These are phyloP conservation scores for Pangasius djambal DNA, from an alignment of 2,797 vertebrate species.

Conservation along the genomic window DNA sequence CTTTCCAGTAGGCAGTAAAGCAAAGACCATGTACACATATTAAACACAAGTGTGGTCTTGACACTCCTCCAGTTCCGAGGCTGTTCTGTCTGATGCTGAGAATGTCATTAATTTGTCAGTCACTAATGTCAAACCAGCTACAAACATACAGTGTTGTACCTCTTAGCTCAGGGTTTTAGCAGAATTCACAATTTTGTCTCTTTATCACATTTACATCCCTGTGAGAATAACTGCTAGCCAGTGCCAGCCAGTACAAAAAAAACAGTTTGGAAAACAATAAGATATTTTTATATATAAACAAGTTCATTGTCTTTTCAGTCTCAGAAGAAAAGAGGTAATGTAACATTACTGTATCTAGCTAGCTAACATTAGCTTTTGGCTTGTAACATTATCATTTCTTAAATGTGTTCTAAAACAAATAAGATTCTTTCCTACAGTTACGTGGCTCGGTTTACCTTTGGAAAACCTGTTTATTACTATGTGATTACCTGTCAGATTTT, in stretches of 20 bases:
- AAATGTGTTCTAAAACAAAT: neutral
- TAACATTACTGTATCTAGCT: neutral
- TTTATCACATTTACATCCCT: neutral
- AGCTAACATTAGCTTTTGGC: neutral
- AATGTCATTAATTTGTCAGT: slow-evolving; percentile 25
- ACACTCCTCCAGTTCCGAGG: slow-evolving; percentile 8
- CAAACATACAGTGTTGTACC: neutral
- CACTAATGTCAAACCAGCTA: slow-evolving; percentile 1
- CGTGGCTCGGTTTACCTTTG: neutral
- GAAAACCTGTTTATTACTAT: neutral
- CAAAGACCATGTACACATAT: slow-evolving; percentile 2
- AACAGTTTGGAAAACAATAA: neutral
- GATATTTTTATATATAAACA: neutral
- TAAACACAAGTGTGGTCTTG: slow-evolving; percentile 37
- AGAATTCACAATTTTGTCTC: neutral
- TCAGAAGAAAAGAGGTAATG: neutral
- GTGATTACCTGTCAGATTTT: neutral
- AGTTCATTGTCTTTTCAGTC: neutral
- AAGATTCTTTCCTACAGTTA: neutral
- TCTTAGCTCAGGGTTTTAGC: neutral
- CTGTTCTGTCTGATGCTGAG: slow-evolving; percentile 22
- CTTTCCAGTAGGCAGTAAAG: slow-evolving; percentile 27
- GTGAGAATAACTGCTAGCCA: neutral
- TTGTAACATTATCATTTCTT: neutral
- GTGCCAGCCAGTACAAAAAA: neutral